Conservation (phyloP, 2,888 invertebrate species). For the Melieria crassipennis region DNA sequence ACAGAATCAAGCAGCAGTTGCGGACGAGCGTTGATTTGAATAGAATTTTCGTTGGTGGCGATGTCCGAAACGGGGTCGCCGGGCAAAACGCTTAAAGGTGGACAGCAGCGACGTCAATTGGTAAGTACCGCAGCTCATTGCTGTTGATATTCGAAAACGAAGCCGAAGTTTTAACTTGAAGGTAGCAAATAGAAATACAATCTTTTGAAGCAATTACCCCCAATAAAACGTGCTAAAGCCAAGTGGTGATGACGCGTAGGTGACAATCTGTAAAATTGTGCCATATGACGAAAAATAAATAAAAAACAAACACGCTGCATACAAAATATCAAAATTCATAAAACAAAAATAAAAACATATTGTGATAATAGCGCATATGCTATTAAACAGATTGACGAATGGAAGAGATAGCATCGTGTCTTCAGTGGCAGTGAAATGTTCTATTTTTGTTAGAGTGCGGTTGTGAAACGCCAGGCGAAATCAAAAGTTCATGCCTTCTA, state of each 20-base stretch:
- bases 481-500: background rate
- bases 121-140: conserved; percentile 52
- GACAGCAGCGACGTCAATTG: conserved; percentile 64
- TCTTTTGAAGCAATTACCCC: too few species aligned
- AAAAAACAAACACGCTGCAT: background rate
- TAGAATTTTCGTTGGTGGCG: conserved; percentile 41
- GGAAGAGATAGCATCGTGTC: background rate
- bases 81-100: conserved; percentile 59
- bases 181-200: background rate
- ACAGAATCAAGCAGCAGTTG: conserved; percentile 20
- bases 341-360: background rate
- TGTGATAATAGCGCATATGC: conserved; percentile 26
- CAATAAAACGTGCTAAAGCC: too few species aligned
- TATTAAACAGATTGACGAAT: background rate
- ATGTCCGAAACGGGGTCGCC: conserved; percentile 66
- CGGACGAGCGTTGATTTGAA: conserved; percentile 15
- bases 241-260: background rate
- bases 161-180: background rate
- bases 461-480: background rate
- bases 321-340: background rate
- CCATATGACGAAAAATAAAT: background rate
- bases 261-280: background rate
- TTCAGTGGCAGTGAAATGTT: background rate
- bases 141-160: too few species aligned
- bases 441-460: background rate